Evolutionary conservation across 2,113 vertebrate species (phyloP).

Genomic region (Cygnus buccinator): DNA sequence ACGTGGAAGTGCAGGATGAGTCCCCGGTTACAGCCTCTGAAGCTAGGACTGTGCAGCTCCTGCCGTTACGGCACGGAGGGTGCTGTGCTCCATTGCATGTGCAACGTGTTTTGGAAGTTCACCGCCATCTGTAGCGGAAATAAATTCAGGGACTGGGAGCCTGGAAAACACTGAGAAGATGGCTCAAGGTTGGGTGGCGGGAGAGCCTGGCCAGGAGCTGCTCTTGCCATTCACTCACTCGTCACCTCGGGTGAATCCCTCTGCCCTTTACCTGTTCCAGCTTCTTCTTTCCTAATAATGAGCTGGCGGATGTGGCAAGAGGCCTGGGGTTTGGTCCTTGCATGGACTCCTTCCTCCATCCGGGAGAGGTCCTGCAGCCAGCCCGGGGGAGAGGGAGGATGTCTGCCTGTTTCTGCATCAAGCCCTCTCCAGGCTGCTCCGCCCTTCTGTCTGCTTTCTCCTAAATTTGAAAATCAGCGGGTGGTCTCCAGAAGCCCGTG

Average conservation of each 20-base stretch:
- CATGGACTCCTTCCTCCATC: not conserved
- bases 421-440: not conserved
- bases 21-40: not conserved
- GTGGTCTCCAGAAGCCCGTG: not conserved
- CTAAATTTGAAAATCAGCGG: not conserved
- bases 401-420: not conserved
- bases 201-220: not conserved
- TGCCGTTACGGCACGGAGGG: fast-evolving
- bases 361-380: not conserved
- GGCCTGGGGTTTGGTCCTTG: not conserved
- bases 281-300: not conserved
- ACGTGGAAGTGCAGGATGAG: not conserved
- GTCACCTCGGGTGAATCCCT: not conserved
- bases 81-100: fast-evolving
- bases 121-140: not conserved
- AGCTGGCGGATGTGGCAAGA: fast-evolving
- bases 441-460: not conserved
- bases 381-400: not conserved
- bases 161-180: not conserved
- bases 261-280: not conserved
- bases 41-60: fast-evolving
- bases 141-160: not conserved
- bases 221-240: not conserved
- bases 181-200: not conserved
- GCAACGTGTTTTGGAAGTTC: fast-evolving